Evolutionary conservation across 2,888 invertebrate species (phyloP).

Genomic region (Neoscelio sp.): DNA sequence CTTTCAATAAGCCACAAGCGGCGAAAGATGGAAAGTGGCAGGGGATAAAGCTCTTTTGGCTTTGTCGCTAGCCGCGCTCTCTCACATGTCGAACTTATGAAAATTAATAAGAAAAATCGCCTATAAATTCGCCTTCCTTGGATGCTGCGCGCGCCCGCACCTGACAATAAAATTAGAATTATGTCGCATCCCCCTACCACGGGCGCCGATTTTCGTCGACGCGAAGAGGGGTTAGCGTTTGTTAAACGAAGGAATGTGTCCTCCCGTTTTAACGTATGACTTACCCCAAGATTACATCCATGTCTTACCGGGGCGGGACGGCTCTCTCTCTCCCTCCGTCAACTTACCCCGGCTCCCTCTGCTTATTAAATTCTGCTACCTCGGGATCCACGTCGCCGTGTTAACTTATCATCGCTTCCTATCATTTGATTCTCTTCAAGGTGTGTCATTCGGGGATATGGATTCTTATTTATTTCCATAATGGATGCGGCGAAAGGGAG

Average conservation of each 20-base stretch:
- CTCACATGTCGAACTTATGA: conserved; percentile 82
- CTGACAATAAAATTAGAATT: conserved; percentile 82
- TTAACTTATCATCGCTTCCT: conserved; percentile 52
- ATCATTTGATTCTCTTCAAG: conserved; percentile 38
- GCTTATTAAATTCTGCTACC: conserved; percentile 79
- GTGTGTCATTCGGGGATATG: background rate
- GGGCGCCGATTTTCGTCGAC: background rate
- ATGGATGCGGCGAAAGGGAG: too few species aligned
- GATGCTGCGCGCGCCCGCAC: conserved; percentile 72
- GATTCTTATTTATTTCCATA: background rate
- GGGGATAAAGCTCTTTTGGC: conserved; percentile 67
- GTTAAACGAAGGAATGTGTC: conserved; percentile 81
- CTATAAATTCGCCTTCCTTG: conserved; percentile 79
- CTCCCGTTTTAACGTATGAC: conserved; percentile 79
- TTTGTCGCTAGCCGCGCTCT: conserved; percentile 74
- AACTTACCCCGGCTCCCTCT: conserved; percentile 67
- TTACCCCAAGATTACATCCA: conserved; percentile 81
- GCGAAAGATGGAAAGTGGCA: conserved; percentile 57
- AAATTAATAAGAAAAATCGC: conserved; percentile 83
- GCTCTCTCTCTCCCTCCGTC: conserved; percentile 68
- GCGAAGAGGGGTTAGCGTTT: conserved; percentile 73
- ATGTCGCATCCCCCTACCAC: conserved; percentile 72
- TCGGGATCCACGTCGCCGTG: conserved; percentile 52
- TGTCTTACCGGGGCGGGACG: conserved; percentile 72
- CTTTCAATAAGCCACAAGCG: conserved; percentile 70